Base-by-base conservation (phyloP, 2,888 invertebrate species). In the Pyrocoelia pectoralis region DNA sequence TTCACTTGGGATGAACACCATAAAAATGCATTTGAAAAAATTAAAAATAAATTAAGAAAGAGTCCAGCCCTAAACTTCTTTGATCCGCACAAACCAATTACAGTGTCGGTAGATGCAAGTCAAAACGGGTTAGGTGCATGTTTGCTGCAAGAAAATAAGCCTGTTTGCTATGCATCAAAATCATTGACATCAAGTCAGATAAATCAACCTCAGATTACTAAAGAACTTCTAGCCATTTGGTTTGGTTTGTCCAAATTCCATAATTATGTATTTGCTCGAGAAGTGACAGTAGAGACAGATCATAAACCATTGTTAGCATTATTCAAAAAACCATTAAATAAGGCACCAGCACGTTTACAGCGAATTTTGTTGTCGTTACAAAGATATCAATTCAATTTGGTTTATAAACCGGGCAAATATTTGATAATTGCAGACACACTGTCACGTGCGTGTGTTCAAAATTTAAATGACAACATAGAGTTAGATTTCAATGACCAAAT, bases 221-320 rank as follows among this genome's bases (percentile, higher is more conserved):
- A 70, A 56, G 8, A 74, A 74, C 65, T 68, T 72, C 13, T 74
- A 74, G 33, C 33, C n/a, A n/a, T 33, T 10, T 33, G 63, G 5
- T 76, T 76, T 66, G 75, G 69, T 1, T 74, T 75, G 56, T 50
- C 68, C 6, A 73, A 72, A 56, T 78, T 77, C 56, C 70, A 74
- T 15, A 72, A 74, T 52, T 78, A 75, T 58, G 67, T 77, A 2
- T 76, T 69, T 67, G 75, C 68, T 1, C 70, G 49, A 43, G 14
- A 46, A 17, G 55, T 67, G 38, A 48, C 41, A 15, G 15, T 43
- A 1, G 41, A 43, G 9, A 13, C 41, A 43, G 41, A 43, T 15
- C 41, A 43, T 15, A 43, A 43, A 15, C 41, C 41, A 15, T 13
- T 43, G 15, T 14, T 43, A 43, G 41, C 14, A n/a, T 10, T 33